These are phyloP conservation scores for Meiosimyza decipiens DNA, from an alignment of 2,888 invertebrate genomes.

Conservation along the genomic window DNA sequence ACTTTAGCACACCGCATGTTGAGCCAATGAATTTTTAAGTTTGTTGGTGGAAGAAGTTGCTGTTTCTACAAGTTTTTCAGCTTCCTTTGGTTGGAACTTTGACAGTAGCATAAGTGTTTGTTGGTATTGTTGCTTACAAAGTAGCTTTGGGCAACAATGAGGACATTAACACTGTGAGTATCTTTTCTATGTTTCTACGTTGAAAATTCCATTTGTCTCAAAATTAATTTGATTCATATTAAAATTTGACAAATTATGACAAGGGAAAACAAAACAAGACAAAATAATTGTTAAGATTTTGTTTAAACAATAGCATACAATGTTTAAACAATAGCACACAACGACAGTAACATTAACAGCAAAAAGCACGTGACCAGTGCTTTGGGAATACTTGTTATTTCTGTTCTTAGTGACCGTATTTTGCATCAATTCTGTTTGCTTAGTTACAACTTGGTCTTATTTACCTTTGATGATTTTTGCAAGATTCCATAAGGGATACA, in stretches of 20 bases:
- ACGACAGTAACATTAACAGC: not conserved
- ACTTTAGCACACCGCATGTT: slow-evolving; percentile 49
- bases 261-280: not conserved
- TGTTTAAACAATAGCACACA: not conserved
- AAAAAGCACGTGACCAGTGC: slow-evolving; percentile 9
- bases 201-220: not conserved
- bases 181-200: not conserved
- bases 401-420: not conserved
- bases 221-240: slow-evolving; percentile 54
- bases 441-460: no score
- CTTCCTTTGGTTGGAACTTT: slow-evolving; percentile 33
- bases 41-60: slow-evolving; percentile 42
- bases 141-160: no score
- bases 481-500: no score
- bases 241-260: slow-evolving; percentile 57
- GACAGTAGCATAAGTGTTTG: slow-evolving; percentile 46
- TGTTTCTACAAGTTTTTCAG: slow-evolving; percentile 26
- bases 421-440: not conserved
- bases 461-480: no score
- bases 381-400: not conserved
- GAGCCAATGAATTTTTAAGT: slow-evolving; percentile 62
- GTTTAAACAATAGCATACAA: not conserved
- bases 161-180: not conserved
- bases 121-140: slow-evolving; percentile 1
- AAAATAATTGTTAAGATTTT: slow-evolving; percentile 21